phyloP scores from a whole-genome alignment of 1,140 invertebrate genomes.

The Epicauta chinensis region DNA sequence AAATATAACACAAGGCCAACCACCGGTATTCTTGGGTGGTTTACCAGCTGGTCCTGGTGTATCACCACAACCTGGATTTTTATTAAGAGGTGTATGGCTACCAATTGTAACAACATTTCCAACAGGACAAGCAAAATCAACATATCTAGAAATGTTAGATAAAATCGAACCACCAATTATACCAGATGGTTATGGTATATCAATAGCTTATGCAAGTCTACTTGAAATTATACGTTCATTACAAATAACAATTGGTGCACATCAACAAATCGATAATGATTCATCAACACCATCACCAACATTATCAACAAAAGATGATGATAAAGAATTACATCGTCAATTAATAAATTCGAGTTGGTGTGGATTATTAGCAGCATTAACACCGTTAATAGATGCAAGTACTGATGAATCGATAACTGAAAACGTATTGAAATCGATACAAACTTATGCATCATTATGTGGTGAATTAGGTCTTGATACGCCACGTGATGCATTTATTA shows the following conservation, averaged over 20 bases:
- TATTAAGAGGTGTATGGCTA: constrained; percentile 86
- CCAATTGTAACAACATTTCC: constrained; percentile 79
- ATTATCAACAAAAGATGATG: constrained; percentile 40
- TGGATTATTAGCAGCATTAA: constrained; percentile 84
- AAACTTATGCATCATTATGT: constrained; percentile 76
- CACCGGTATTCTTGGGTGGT: constrained; percentile 57
- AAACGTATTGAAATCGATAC: constrained; percentile 84
- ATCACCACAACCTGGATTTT: constrained; percentile 86
- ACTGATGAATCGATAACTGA: constrained; percentile 88
- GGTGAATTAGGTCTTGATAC: constrained; percentile 65
- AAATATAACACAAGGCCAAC: constrained; percentile 49
- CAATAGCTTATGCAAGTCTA: constrained; percentile 86
- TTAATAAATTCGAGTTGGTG: constrained; percentile 94
- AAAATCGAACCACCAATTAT: constrained; percentile 89
- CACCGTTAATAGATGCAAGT: constrained; percentile 88
- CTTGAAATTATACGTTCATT: constrained; percentile 82
- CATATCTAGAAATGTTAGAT: constrained; percentile 90
- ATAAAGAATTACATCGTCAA: constrained; percentile 60
- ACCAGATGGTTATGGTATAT: constrained; percentile 93
- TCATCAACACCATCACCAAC: constrained; percentile 3
- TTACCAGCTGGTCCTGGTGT: constrained; percentile 69
- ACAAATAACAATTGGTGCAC: constrained; percentile 57
- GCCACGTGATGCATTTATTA: constrained; percentile 87
- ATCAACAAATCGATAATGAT: constrained; percentile 42
- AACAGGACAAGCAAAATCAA: constrained; percentile 77